These are phyloP conservation scores for Tarsius wallacei DNA, from an alignment of 2,797 vertebrate genomes.

Conservation along the genomic window DNA sequence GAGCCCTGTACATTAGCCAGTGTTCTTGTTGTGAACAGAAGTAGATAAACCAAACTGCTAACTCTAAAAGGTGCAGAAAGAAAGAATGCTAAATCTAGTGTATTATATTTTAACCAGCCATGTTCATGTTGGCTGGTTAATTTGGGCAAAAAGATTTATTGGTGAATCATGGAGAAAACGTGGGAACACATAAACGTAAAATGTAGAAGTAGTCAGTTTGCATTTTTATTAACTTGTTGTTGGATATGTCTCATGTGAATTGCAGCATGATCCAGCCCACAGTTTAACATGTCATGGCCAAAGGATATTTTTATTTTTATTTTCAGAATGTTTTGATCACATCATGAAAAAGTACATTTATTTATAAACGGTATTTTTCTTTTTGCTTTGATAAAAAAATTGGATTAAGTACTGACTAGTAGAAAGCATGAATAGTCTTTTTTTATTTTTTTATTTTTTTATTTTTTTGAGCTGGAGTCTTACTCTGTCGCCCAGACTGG, in stretches of 20 bases:
- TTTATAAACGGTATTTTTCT: slow-evolving; percentile 31
- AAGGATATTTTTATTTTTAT: slow-evolving; percentile 54
- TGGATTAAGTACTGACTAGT: slow-evolving; percentile 7
- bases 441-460: background rate
- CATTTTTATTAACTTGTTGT: slow-evolving; percentile 65
- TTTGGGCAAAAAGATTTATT: slow-evolving; percentile 50
- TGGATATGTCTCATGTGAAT: slow-evolving; percentile 27
- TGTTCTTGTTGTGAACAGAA: slow-evolving; percentile 38
- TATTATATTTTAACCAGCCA: slow-evolving; percentile 57
- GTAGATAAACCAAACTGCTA: background rate
- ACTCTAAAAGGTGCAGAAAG: slow-evolving; percentile 28
- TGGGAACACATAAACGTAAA: slow-evolving; percentile 30
- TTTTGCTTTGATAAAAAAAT: slow-evolving; percentile 33
- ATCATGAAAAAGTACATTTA: slow-evolving; percentile 8
- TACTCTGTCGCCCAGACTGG: too few relatives aligned
- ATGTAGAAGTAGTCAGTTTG: background rate
- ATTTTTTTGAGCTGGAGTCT: too few relatives aligned
- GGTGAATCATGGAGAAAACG: slow-evolving; percentile 43
- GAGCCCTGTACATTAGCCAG: background rate
- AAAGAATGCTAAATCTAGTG: background rate
- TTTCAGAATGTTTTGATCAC: slow-evolving; percentile 66
- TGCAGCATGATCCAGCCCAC: background rate
- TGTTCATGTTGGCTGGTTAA: slow-evolving; percentile 63
- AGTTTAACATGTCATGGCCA: background rate
- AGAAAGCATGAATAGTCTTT: slow-evolving; percentile 11